Evolutionary conservation across 2,888 invertebrate genomes (phyloP).

Genomic region (Physocephala rufipes): DNA sequence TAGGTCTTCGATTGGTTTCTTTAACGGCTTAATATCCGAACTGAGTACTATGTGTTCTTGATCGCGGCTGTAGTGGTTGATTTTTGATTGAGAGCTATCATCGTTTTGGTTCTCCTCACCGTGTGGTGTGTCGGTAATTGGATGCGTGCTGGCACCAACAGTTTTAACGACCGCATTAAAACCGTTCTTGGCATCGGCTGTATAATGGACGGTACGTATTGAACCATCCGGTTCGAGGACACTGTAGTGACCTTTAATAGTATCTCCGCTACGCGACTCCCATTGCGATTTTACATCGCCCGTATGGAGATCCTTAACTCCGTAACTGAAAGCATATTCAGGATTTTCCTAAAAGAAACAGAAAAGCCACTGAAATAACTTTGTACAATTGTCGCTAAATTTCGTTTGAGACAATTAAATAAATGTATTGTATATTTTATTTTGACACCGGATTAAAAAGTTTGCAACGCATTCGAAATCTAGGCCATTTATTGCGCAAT

Average conservation of each 20-base stretch:
- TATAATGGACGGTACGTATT: conserved; percentile 69
- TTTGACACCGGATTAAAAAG: too few species aligned
- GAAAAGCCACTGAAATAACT: conserved; percentile 24
- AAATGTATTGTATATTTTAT: neutral
- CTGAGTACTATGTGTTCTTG: conserved; percentile 65
- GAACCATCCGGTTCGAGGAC: conserved; percentile 75
- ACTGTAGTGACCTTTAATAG: conserved; percentile 71
- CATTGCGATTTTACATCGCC: conserved; percentile 71
- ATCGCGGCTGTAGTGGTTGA: conserved; percentile 65
- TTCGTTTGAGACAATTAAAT: too few species aligned
- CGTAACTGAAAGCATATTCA: conserved; percentile 70
- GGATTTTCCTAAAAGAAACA: conserved; percentile 66
- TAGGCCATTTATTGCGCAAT: too few species aligned
- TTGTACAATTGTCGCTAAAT: neutral
- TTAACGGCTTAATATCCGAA: conserved; percentile 60
- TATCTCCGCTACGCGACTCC: conserved; percentile 69
- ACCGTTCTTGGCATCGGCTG: conserved; percentile 68
- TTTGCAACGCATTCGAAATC: too few species aligned
- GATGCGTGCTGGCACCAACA: conserved; percentile 65
- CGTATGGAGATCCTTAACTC: conserved; percentile 70
- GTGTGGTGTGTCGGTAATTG: conserved; percentile 60
- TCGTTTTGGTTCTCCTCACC: conserved; percentile 51
- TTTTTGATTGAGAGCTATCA: conserved; percentile 64
- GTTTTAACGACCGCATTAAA: conserved; percentile 70
- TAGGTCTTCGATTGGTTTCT: conserved; percentile 59